Evolutionary conservation across 2,888 invertebrate genomes (phyloP), one percentile per base, ranked within the genome.

Genomic region (Esperia sulphurella): DNA sequence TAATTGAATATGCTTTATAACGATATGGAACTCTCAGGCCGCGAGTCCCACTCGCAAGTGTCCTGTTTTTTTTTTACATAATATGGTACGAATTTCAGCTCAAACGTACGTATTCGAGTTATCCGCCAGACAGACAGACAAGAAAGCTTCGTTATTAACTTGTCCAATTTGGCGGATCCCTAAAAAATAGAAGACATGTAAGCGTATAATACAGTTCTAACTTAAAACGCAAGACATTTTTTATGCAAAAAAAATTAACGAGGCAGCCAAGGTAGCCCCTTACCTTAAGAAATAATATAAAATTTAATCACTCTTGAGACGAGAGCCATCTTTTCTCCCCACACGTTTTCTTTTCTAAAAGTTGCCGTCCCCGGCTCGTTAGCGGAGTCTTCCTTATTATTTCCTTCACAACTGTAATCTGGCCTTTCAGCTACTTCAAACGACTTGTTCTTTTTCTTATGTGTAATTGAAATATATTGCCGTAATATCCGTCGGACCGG

Each of bases 401-500:
- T 84, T 86, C 76, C 77, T 74, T 68, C 75, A 62, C 75, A 81
- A 77, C 83, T 83, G 84, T 83, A 86, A 88, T 86, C 85, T 86
- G 83, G 79, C 83, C 81, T 84, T 80, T 85, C 85, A 83, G 86
- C 86, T 83, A 85, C 87, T 87, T 84, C 81, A 85, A 84, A 86
- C 81, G 85, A 86, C 87, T 89, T 85, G 87, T 82, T 86, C 87
- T 89, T 88, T 88, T 88, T 88, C 88, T 87, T 85, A 85, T 82
- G 80, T 87, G 88, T 89, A 89, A 89, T 89, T 89, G 88, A 89
- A 87, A 89, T 89, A 87, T 87, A 89, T 89, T 89, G 86, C 86
- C 80, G 82, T 86, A 88, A 88, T 89, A 88, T 88, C 86, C 86
- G 80, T 70, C 76, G 83, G 85, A 80, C 87, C 78, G 75, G 79